Conservation (phyloP, 2,113 vertebrate species). For the Bothrops jararaca region DNA sequence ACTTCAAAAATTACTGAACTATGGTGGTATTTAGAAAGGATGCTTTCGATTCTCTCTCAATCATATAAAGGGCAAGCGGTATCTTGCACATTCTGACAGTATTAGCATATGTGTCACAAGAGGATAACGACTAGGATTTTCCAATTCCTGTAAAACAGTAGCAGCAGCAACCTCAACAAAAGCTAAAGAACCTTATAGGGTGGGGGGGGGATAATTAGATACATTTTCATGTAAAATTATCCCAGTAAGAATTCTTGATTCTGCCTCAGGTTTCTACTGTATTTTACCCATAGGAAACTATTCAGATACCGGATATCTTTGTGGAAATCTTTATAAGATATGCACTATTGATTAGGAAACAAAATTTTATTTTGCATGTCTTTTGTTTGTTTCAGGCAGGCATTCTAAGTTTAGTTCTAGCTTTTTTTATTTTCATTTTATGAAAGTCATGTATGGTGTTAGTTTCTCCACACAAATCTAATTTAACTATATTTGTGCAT, state of each 20-base stretch:
- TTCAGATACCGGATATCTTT: not conserved
- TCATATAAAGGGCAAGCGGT: no score
- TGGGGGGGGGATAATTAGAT: not conserved
- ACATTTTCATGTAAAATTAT: not conserved
- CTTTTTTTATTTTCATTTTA: not conserved
- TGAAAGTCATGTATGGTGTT: not conserved
- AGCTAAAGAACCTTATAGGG: not conserved
- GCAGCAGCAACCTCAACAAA: not conserved
- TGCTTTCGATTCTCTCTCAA: not conserved
- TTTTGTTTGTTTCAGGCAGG: not conserved
- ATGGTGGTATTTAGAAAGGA: not conserved
- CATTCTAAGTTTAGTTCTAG: not conserved
- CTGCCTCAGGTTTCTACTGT: not conserved
- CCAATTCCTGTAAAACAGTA: not conserved
- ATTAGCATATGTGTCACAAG: not conserved
- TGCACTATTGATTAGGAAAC: not conserved
- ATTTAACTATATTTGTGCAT: conserved; percentile 26
- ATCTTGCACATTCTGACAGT: not conserved
- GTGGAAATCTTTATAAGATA: not conserved
- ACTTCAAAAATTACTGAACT: not conserved
- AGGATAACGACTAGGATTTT: not conserved
- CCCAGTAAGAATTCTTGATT: not conserved
- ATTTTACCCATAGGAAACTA: not conserved
- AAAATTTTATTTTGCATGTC: not conserved
- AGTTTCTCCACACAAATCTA: conserved; percentile 9